A percentile compares a stretch with the other conserved stretches of the same genome.
phyloP scores from a whole-genome alignment of 2,888 invertebrate genomes.

The Ceriagrion tenellum region DNA sequence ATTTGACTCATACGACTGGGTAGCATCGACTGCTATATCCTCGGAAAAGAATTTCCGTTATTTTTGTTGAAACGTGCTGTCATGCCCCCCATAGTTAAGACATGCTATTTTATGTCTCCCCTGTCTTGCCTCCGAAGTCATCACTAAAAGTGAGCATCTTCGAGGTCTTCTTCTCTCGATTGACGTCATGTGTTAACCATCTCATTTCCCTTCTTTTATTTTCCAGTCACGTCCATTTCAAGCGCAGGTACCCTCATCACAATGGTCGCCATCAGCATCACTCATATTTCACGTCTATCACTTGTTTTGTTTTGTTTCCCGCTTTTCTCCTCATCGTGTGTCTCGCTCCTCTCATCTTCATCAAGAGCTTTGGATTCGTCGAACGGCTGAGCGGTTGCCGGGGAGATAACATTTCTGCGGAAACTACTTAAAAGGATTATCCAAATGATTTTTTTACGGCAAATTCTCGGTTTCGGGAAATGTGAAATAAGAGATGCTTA shows the following conservation, averaged over 20 bases:
- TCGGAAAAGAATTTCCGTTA: not conserved
- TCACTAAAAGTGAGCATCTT: not conserved
- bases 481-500: no score
- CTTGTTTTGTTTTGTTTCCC: not conserved
- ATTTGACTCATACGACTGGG: no score
- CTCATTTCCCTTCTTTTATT: not conserved
- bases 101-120: not conserved
- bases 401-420: not conserved
- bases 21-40: not conserved
- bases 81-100: not conserved
- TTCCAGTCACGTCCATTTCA: not conserved
- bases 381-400: no score
- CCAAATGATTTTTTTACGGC: not conserved
- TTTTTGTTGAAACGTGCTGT: not conserved
- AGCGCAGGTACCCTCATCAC: not conserved
- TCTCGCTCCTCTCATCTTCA: not conserved
- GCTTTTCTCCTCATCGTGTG: not conserved
- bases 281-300: not conserved
- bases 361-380: no score
- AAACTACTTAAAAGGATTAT: not conserved
- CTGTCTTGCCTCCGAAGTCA: not conserved
- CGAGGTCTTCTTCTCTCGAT: not conserved
- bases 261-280: not conserved
- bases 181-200: not conserved
- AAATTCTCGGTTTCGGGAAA: no score